These are phyloP conservation scores for Esox masquinongy DNA, from an alignment of 2,797 vertebrate genomes.

Conservation along the genomic window DNA sequence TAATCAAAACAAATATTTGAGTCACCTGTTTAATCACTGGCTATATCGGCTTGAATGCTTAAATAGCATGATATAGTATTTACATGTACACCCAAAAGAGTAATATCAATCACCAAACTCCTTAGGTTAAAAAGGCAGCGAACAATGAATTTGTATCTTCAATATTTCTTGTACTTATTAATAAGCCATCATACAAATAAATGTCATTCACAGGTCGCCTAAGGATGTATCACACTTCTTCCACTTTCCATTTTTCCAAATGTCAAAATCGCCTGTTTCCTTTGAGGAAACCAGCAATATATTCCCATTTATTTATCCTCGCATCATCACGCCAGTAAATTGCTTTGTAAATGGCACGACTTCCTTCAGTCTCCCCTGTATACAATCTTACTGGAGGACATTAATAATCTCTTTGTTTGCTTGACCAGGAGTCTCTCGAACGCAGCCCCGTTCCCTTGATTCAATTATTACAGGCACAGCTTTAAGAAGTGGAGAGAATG, in stretches of 20 bases:
- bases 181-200: slow-evolving; percentile 38
- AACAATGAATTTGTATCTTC: not conserved
- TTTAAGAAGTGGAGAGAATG: slow-evolving; percentile 62
- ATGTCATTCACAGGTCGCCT: slow-evolving; percentile 42
- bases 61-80: not conserved
- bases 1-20: slow-evolving; percentile 70
- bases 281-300: slow-evolving; percentile 51
- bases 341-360: slow-evolving; percentile 67
- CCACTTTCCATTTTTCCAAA: slow-evolving; percentile 3
- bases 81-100: not conserved
- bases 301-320: slow-evolving; percentile 67
- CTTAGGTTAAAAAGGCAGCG: not conserved
- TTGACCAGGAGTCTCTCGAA: slow-evolving; percentile 67
- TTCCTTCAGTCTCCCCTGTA: slow-evolving; percentile 63
- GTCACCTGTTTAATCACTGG: not conserved
- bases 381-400: slow-evolving; percentile 66
- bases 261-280: slow-evolving; percentile 40
- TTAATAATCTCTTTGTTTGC: slow-evolving; percentile 78
- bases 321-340: slow-evolving; percentile 67
- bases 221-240: slow-evolving; percentile 40
- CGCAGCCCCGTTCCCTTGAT: slow-evolving; percentile 61
- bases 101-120: not conserved
- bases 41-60: not conserved
- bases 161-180: not conserved
- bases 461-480: slow-evolving; percentile 65